These are phyloP conservation scores for Myzus persicae DNA, from an alignment of 1,140 invertebrate genomes.

Conservation along the genomic window DNA sequence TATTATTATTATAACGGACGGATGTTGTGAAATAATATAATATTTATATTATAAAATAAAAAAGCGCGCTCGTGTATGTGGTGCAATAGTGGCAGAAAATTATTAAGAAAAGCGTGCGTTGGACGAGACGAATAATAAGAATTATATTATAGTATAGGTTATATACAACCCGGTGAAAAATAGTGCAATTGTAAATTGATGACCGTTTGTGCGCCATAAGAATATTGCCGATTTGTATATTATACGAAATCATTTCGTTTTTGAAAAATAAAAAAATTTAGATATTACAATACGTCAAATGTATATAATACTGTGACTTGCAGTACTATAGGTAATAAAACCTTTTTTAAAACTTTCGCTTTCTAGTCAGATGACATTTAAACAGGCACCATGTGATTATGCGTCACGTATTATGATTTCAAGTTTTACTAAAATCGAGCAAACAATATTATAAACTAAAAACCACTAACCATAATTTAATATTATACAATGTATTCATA, in stretches of 20 bases:
- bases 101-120: not conserved
- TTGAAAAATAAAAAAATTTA: not conserved
- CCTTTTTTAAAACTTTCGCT: too few relatives aligned
- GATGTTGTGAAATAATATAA: too few relatives aligned
- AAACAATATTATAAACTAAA: not conserved
- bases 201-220: not conserved
- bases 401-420: not conserved
- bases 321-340: too few relatives aligned
- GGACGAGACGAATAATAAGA: not conserved
- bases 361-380: too few relatives aligned
- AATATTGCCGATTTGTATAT: not conserved
- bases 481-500: not conserved
- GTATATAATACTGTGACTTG: too few relatives aligned
- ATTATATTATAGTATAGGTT: not conserved
- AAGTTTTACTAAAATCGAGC: not conserved
- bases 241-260: not conserved
- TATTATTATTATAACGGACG: too few relatives aligned
- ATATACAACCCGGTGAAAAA: not conserved
- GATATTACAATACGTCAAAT: too few relatives aligned
- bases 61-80: too few relatives aligned
- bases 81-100: constrained; percentile 1
- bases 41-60: too few relatives aligned
- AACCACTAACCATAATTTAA: not conserved
- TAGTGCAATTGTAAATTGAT: not conserved
- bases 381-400: too few relatives aligned